These are phyloP conservation scores for Trichogramma pretiosum DNA, from an alignment of 1,140 invertebrate species.

Conservation along the genomic window DNA sequence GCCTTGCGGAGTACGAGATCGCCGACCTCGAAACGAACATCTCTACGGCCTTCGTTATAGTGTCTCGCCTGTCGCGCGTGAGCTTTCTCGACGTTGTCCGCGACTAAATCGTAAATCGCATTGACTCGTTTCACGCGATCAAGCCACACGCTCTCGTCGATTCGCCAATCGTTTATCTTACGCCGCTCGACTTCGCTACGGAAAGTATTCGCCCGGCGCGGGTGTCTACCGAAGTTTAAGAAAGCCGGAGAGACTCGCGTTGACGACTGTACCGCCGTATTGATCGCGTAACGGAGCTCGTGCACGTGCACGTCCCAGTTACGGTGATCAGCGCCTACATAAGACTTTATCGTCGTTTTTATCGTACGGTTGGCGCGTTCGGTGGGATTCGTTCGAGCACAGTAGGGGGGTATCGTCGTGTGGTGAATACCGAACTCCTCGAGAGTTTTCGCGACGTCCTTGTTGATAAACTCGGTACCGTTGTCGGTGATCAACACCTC, in stretches of 20 bases:
- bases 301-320: constrained; percentile 28
- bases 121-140: background rate
- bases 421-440: constrained; percentile 28
- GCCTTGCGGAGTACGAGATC: background rate
- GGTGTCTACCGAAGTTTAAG: constrained; percentile 30
- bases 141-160: no score
- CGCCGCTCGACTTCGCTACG: background rate
- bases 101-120: background rate
- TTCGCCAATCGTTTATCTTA: no score
- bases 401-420: constrained; percentile 29
- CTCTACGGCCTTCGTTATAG: background rate
- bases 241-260: constrained; percentile 31
- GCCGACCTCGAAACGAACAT: background rate
- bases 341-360: constrained; percentile 34
- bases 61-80: background rate
- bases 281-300: constrained; percentile 28
- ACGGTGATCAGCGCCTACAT: constrained; percentile 30
- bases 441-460: constrained; percentile 6
- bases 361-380: constrained; percentile 41
- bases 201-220: background rate
- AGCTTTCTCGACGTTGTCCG: background rate
- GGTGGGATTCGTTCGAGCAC: constrained; percentile 36
- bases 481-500: constrained; percentile 21
- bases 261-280: constrained; percentile 24
- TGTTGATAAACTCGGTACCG: constrained; percentile 19